These are phyloP conservation scores for Graphium colonna DNA, from an alignment of 2,888 invertebrate genomes.

Conservation along the genomic window DNA sequence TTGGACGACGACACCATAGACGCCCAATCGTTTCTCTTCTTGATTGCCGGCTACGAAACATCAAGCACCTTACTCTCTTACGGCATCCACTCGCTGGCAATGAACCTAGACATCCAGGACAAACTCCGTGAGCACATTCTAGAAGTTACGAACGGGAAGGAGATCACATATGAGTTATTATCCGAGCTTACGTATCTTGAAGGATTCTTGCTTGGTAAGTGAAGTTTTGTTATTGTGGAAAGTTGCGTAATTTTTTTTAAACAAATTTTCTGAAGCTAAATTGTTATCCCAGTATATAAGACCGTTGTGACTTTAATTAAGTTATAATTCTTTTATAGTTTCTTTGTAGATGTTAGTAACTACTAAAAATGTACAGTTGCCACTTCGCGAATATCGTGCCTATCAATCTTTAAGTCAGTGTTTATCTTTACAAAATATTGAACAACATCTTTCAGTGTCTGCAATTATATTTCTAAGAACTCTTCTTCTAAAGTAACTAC, in stretches of 20 bases:
- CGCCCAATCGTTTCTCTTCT: slow-evolving; percentile 80
- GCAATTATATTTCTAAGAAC: not conserved
- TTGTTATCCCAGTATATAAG: too few species aligned
- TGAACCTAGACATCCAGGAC: slow-evolving; percentile 65
- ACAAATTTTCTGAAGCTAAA: not conserved
- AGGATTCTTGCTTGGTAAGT: slow-evolving; percentile 56
- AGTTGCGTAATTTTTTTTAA: not conserved
- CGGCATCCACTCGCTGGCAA: slow-evolving; percentile 74
- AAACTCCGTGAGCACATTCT: slow-evolving; percentile 63
- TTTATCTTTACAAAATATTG: too few species aligned
- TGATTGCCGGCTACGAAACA: slow-evolving; percentile 82
- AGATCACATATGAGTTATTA: slow-evolving; percentile 58
- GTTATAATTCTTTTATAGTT: not conserved
- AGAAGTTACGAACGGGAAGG: slow-evolving; percentile 56
- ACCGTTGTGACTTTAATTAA: not conserved
- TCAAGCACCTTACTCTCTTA: slow-evolving; percentile 80
- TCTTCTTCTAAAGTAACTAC: not conserved
- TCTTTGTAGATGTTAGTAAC: not conserved
- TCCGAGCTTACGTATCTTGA: slow-evolving; percentile 58
- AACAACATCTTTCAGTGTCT: too few species aligned
- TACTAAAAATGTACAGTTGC: too few species aligned
- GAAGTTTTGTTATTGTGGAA: slow-evolving; percentile 13
- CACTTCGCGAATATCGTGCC: too few species aligned
- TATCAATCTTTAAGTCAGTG: too few species aligned
- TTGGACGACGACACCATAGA: slow-evolving; percentile 76